Conservation (phyloP, 2,888 invertebrate species). For the Hypsopygia costalis region DNA sequence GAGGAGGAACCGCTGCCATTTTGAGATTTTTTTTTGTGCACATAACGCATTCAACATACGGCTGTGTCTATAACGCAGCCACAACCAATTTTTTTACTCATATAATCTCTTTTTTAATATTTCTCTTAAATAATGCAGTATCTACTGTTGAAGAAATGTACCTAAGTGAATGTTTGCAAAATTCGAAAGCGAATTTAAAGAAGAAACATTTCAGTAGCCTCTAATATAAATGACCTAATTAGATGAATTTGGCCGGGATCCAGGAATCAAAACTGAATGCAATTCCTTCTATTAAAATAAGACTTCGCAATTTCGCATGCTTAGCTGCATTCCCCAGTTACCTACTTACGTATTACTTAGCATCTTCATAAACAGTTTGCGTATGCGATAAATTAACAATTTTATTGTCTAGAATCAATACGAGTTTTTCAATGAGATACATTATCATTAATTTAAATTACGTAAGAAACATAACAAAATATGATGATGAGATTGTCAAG, state of each 20-base stretch:
- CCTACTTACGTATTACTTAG: slow-evolving; percentile 2
- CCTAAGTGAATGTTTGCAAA: no score
- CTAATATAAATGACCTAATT: slow-evolving; percentile 59
- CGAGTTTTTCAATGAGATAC: slow-evolving; percentile 12
- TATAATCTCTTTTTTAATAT: no score
- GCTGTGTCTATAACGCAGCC: no score
- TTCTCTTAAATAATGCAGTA: no score
- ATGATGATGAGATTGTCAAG: slow-evolving; percentile 13
- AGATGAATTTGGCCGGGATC: slow-evolving; percentile 52
- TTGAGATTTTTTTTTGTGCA: no score
- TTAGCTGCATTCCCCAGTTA: slow-evolving; percentile 5
- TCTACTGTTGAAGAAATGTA: no score
- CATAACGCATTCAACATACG: no score
- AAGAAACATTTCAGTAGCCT: slow-evolving; percentile 37
- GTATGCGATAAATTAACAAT: slow-evolving; percentile 2
- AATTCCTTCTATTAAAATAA: slow-evolving; percentile 45
- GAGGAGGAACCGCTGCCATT: no score
- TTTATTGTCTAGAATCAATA: slow-evolving; percentile 8
- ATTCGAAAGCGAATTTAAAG: no score
- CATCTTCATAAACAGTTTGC: slow-evolving; percentile 3
- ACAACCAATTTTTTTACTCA: no score
- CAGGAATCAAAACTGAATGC: slow-evolving; percentile 42
- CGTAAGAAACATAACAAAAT: slow-evolving; percentile 32
- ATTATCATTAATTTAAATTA: slow-evolving; percentile 31
- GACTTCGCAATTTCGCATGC: slow-evolving; percentile 24